Conservation (phyloP, 2,113 vertebrate genomes). For the Phrynosoma blainvillii region DNA sequence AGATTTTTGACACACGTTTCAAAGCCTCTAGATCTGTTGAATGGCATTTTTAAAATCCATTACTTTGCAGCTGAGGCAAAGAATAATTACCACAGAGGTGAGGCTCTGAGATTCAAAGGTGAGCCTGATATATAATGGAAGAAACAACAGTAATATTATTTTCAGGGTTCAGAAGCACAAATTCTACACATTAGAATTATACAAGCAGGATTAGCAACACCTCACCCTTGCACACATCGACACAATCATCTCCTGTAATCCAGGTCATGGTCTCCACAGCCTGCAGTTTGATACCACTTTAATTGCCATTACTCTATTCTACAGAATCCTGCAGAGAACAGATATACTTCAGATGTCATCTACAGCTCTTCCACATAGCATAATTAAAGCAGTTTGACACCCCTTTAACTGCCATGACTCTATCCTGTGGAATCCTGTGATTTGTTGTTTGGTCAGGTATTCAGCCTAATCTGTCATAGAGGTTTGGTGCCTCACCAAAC, state of each 20-base stretch:
- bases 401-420: too few species aligned
- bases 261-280: background rate
- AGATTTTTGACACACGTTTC: conserved; percentile 13
- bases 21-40: background rate
- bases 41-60: background rate
- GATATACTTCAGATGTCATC: background rate
- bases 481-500: too few species aligned
- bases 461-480: too few species aligned
- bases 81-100: background rate
- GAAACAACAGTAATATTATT: background rate
- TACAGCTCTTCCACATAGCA: too few species aligned
- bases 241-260: background rate
- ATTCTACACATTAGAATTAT: conserved; percentile 1
- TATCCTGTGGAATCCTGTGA: too few species aligned
- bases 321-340: background rate
- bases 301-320: too few species aligned
- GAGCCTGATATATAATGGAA: background rate
- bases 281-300: too few species aligned
- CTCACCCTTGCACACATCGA: background rate
- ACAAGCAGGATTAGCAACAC: background rate
- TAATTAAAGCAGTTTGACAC: too few species aligned
- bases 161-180: background rate
- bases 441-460: too few species aligned
- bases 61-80: background rate
- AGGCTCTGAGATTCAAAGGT: background rate